Base-by-base conservation (phyloP, 2,797 vertebrate species). In the Sparidentex hasta region DNA sequence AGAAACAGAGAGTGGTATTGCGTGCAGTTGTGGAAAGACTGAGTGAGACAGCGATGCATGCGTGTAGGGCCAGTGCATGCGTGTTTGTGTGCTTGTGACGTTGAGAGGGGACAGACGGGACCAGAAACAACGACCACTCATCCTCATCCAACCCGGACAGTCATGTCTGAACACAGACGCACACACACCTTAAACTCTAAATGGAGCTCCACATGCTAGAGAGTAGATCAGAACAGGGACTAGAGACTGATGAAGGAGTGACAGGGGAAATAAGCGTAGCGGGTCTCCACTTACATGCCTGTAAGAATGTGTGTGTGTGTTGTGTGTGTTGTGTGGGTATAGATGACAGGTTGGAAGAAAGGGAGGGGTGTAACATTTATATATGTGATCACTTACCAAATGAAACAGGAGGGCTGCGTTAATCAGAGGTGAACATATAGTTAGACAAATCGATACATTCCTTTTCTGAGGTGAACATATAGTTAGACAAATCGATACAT, bases 321-420 rank as follows among this genome's bases (percentile, higher is more conserved):
- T 61, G 50, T 79, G 50, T 59, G 23, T 54, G 46, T 76, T 27
- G 43, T 58, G 33, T 72, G 65, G 41, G 65, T 92, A 87, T 82
- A 44, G 44, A 82, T 85, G 82, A 67, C 63, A 62, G 74, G 51
- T 76, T 68, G 71, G 73, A 81, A 78, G 51, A 79, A 62, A 13
- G n/a, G 46, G 44, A 27, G 64, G 74, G 83, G 84, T 78, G 76
- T 81, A 84, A 92, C 88, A 92, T 56, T 87, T 87, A 91, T 90
- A 88, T 90, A 93, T 93, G 89, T 91, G 58, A 81, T 91, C 90
- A 96, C 95, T 96, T 96, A 95, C 95, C 95, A 95, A 95, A 96
- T 95, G 92, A 96, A 95, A 96, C 95, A 95, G 94, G 94, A 95
- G 80, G 94, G 95, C 95, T 95, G 95, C 95, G 88, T 95, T 95